These are phyloP conservation scores for Limnephilus marmoratus DNA, from an alignment of 2,888 invertebrate species.

Conservation along the genomic window DNA sequence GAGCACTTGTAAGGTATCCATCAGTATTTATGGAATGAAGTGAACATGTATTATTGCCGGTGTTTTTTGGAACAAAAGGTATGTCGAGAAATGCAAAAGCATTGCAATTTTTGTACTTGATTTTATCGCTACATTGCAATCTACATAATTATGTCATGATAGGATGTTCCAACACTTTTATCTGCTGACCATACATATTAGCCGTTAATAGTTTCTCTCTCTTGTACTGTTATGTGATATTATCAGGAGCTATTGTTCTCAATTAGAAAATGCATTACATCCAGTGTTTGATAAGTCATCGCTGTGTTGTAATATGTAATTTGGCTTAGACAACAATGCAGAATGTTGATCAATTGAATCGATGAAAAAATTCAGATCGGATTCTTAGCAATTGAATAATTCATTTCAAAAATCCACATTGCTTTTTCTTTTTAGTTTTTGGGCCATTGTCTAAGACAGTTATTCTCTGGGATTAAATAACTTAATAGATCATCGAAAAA, in stretches of 20 bases:
- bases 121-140: background rate
- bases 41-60: background rate
- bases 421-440: too few species aligned
- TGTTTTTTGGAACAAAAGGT: background rate
- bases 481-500: too few species aligned
- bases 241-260: conserved; percentile 14
- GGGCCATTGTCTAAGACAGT: too few species aligned
- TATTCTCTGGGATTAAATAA: too few species aligned
- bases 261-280: conserved; percentile 20
- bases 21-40: background rate
- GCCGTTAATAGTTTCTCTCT: background rate
- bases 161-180: background rate
- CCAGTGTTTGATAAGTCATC: background rate
- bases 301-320: background rate
- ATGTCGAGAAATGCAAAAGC: background rate
- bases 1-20: too few species aligned
- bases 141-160: background rate
- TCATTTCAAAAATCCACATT: background rate
- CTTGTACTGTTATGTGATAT: background rate
- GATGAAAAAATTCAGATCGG: background rate
- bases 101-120: background rate
- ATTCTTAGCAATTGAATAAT: background rate
- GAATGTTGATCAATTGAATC: background rate
- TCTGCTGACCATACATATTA: background rate
- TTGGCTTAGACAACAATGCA: background rate